Evolutionary conservation across 1,140 invertebrate species (phyloP), one percentile per base, ranked within the genome.

Genomic region (Nasonia longicornis): DNA sequence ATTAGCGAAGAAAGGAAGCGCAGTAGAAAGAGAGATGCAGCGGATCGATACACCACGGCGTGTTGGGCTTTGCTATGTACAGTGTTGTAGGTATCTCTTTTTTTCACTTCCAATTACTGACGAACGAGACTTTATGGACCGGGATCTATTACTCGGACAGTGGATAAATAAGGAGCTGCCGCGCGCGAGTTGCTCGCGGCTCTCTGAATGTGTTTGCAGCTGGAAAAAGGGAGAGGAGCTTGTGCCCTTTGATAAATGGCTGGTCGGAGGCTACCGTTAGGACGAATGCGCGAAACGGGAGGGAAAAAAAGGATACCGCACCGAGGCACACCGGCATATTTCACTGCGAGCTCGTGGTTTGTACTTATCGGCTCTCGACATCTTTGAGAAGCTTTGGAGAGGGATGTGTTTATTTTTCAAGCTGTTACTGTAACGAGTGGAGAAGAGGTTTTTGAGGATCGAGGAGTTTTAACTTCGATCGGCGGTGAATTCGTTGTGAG

Each of bases 101-200:
- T 73, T 45, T 66, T 14, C 38, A 66, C 71, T 85, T 83, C 84
- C 86, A 88, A 88, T 89, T 89, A 88, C 84, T 72, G 79, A 84
- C 78, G 74, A 87, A 79, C 80, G 80, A 83, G 84, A 84, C 81
- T 85, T 86, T 86, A 84, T 84, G 80, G 82, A 85, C 82, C 79
- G 77, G 84, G 84, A 88, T 87, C 84, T 86, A 88, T 89, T 87
- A 87, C 87, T 79, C 73, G 26, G 73, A 70, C 72, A 81, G 63
- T 79, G 86, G 85, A 88, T 89, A 88, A 89, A 88, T 89, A 89
- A 89, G 87, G 83, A 85, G 85, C 76, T 73, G 81, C 82, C 83
- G 84, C 84, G 84, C 31, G 4, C 2, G 31, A 35, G 31, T 86
- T 87, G 77, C 22, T 73, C 82, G 79, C 82, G 79, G 82, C 69